Evolutionary conservation across 2,888 invertebrate species (phyloP).

Genomic region (Synanthedon tipuliformis): DNA sequence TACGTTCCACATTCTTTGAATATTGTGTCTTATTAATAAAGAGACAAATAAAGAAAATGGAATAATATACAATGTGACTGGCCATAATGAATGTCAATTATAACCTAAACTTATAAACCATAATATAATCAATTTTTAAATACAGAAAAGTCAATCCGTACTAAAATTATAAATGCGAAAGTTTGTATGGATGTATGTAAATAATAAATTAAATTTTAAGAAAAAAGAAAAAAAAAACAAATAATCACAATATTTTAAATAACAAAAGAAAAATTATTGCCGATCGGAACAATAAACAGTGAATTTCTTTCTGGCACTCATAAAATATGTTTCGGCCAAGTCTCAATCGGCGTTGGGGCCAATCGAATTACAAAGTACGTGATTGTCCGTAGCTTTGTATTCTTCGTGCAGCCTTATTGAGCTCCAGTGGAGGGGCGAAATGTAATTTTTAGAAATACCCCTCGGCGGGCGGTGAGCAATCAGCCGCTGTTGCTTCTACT

Average conservation of each 20-base stretch:
- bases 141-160: too few species aligned
- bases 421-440: slow-evolving; percentile 23
- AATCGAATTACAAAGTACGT: slow-evolving; percentile 64
- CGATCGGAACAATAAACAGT: slow-evolving; percentile 21
- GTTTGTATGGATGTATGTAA: too few species aligned
- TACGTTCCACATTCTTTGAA: too few species aligned
- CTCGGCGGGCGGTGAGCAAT: slow-evolving; percentile 14
- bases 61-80: too few species aligned
- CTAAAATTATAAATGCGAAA: too few species aligned
- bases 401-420: slow-evolving; percentile 16
- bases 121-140: too few species aligned
- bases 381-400: slow-evolving; percentile 34
- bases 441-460: slow-evolving; percentile 54
- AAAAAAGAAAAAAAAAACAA: too few species aligned
- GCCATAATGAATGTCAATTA: too few species aligned
- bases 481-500: neutral
- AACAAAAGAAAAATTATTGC: slow-evolving; percentile 1
- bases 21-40: too few species aligned
- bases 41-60: too few species aligned
- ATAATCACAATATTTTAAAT: neutral
- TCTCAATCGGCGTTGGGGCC: slow-evolving; percentile 50
- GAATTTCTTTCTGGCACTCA: slow-evolving; percentile 42
- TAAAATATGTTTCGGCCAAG: slow-evolving; percentile 57
- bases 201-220: too few species aligned
- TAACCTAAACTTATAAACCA: too few species aligned